Conservation (phyloP, 2,888 invertebrate species). For the Lampropteryx suffumata region DNA sequence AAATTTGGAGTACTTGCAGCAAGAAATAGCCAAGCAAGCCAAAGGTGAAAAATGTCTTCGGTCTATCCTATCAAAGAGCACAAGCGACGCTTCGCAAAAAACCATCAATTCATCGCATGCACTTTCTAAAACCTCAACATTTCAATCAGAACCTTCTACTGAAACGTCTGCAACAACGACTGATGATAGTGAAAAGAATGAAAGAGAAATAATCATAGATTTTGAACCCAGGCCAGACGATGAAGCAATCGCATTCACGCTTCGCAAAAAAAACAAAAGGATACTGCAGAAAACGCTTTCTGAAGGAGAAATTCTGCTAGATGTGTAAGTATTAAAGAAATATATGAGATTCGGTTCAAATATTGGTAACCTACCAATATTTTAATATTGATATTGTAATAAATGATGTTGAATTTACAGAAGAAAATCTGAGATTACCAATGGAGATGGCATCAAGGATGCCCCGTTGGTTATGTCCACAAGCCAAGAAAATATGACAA, state of each 20-base stretch:
- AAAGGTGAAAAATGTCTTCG: slow-evolving; percentile 66
- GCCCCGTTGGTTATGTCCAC: slow-evolving; percentile 80
- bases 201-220: slow-evolving; percentile 93
- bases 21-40: slow-evolving; percentile 78
- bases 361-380: too few species aligned
- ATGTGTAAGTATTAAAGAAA: slow-evolving; percentile 64
- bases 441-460: slow-evolving; percentile 73
- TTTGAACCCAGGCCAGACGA: slow-evolving; percentile 90
- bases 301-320: slow-evolving; percentile 89
- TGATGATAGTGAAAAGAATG: slow-evolving; percentile 84
- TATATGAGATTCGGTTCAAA: neutral
- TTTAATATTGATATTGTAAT: neutral
- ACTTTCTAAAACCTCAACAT: slow-evolving; percentile 76
- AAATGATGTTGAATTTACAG: slow-evolving; percentile 39
- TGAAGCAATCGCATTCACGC: slow-evolving; percentile 84
- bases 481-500: slow-evolving; percentile 85
- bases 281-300: slow-evolving; percentile 89
- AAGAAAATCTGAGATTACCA: slow-evolving; percentile 74
- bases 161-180: slow-evolving; percentile 79
- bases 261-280: slow-evolving; percentile 75
- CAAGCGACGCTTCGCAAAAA: slow-evolving; percentile 74
- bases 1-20: slow-evolving; percentile 77
- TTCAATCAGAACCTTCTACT: slow-evolving; percentile 80
- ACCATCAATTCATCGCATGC: slow-evolving; percentile 68
- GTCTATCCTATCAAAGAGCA: slow-evolving; percentile 73